Percentiles rank a stretch among this genome's conserved stretches.
Conservation (phyloP, 37 sponge, comb jelly and placozoan genomes). For the Haliclona indistincta region DNA sequence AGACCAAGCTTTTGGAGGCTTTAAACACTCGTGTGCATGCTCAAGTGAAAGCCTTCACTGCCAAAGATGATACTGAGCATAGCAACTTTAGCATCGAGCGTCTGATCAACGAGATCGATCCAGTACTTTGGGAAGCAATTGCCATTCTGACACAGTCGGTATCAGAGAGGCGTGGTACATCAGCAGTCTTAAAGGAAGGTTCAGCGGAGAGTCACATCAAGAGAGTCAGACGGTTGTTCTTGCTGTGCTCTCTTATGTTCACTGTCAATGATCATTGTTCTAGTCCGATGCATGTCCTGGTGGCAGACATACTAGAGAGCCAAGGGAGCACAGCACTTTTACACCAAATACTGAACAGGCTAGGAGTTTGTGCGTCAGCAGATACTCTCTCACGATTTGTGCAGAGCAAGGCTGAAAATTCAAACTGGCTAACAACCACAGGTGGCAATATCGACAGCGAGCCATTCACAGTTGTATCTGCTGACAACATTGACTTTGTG, state of each 20-base stretch:
- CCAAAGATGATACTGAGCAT: not conserved
- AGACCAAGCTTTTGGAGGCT: not conserved
- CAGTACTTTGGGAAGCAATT: constrained; percentile 8
- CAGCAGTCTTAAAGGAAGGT: not conserved
- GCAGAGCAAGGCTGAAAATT: not conserved
- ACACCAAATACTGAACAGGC: constrained; percentile 6
- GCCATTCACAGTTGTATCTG: not conserved
- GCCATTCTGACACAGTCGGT: constrained; percentile 3
- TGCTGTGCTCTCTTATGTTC: constrained; percentile 8
- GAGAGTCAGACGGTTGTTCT: constrained; percentile 1
- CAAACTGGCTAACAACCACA: not conserved
- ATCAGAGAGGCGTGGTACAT: not conserved
- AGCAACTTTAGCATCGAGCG: constrained; percentile 1
- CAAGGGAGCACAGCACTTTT: constrained; percentile 26
- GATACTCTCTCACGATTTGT: constrained; percentile 29
- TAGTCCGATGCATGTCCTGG: constrained; percentile 16
- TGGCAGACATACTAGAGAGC: constrained; percentile 16
- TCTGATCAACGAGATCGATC: not conserved
- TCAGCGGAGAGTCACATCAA: constrained; percentile 8
- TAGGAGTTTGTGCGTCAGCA: constrained; percentile 18
- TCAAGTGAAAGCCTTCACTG: not conserved
- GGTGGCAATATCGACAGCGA: not conserved
- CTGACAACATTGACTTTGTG: constrained; percentile 30
- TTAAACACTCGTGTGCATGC: not conserved
- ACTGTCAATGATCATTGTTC: constrained; percentile 10